A percentile compares a stretch with the other conserved stretches of the same genome.
Conservation (phyloP, 2,113 vertebrate species). For the Psophia crepitans region DNA sequence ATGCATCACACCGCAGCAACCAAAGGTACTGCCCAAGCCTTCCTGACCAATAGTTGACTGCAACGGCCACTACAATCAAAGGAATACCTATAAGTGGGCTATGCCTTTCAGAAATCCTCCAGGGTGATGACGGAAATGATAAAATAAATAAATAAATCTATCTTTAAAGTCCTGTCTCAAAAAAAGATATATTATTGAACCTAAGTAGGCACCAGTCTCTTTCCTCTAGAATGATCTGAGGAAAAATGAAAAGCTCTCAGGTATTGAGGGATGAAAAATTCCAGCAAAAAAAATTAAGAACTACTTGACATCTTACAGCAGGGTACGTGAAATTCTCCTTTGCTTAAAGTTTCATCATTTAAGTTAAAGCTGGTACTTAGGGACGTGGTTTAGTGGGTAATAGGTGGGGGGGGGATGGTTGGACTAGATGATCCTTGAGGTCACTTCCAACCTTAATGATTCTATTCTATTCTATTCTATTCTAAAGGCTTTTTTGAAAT, state of each 20-base stretch:
- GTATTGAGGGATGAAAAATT: background rate
- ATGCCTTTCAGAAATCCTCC: background rate
- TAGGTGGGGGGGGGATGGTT: too few species aligned
- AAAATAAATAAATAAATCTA: background rate
- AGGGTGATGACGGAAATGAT: background rate
- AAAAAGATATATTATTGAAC: background rate
- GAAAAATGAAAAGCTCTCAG: background rate
- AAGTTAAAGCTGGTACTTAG: too few species aligned
- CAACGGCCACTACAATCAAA: background rate
- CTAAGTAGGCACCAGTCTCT: background rate
- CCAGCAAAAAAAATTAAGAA: background rate
- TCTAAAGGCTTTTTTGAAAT: background rate
- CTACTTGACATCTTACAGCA: background rate
- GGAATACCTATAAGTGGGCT: background rate
- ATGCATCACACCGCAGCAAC: background rate
- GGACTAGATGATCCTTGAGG: too few species aligned
- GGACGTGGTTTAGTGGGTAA: too few species aligned
- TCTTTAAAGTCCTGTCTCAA: background rate
- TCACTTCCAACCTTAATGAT: too few species aligned
- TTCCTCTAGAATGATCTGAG: background rate
- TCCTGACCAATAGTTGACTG: background rate
- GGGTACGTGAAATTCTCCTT: background rate
- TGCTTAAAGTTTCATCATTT: background rate
- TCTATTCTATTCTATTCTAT: too few species aligned
- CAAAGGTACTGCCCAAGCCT: background rate